phyloP scores from a whole-genome alignment of 1,140 invertebrate genomes.

The Stegodyphus dumicola region DNA sequence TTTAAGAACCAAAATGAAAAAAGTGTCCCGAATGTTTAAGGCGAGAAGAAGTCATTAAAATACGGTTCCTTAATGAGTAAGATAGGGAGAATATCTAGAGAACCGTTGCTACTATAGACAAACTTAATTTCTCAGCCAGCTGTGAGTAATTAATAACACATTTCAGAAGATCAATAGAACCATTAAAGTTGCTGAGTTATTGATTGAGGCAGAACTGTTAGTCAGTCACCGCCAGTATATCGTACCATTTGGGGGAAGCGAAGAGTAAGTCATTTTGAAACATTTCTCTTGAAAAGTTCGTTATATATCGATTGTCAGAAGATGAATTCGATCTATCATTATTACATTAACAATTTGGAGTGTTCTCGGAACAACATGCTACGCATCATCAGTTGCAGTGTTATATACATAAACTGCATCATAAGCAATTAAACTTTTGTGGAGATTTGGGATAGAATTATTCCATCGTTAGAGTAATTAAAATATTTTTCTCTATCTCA shows the following conservation, averaged over 20 bases:
- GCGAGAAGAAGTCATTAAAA: constrained; percentile 58
- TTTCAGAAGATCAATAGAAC: constrained; percentile 54
- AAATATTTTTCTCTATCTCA: too few relatives aligned
- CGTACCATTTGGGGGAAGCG: not conserved
- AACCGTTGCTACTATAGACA: constrained; percentile 49
- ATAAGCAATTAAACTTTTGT: too few relatives aligned
- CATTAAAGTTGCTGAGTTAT: constrained; percentile 56
- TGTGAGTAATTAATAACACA: constrained; percentile 58
- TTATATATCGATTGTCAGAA: too few relatives aligned
- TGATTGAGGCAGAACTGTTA: constrained; percentile 28
- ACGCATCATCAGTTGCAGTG: too few relatives aligned
- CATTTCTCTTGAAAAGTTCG: not conserved
- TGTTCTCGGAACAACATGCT: too few relatives aligned
- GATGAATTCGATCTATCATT: too few relatives aligned
- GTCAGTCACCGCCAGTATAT: constrained; percentile 29
- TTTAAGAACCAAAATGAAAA: constrained; percentile 19
- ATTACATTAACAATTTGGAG: too few relatives aligned
- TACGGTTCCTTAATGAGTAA: constrained; percentile 52
- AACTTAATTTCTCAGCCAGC: constrained; percentile 56
- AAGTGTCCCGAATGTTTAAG: constrained; percentile 36
- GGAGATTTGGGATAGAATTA: too few relatives aligned
- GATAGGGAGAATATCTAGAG: constrained; percentile 43
- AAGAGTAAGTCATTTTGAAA: constrained; percentile 43
- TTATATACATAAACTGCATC: too few relatives aligned
- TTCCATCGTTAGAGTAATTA: too few relatives aligned